Percentiles rank a stretch among this genome's conserved stretches.
phyloP scores from a whole-genome alignment of 2,888 invertebrate species.

The Hemicrepidius hirtus region DNA sequence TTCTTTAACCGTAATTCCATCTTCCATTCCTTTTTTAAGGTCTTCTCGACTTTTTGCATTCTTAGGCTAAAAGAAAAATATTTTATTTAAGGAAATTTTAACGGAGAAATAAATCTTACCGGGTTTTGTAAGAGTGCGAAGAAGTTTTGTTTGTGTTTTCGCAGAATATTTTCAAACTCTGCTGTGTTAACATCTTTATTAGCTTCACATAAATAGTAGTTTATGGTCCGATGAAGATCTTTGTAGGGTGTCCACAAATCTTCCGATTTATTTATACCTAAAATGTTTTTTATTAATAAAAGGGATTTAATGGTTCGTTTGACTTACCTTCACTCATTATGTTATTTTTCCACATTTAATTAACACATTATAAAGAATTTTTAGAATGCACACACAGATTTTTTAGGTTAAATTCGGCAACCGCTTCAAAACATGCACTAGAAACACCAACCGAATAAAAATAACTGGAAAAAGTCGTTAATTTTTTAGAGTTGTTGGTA shows the following conservation, averaged over 20 bases:
- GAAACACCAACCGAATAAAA: too few relatives aligned
- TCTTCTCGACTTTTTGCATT: conserved; percentile 87
- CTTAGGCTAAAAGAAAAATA: conserved; percentile 77
- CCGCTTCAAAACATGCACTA: too few relatives aligned
- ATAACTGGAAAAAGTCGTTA: too few relatives aligned
- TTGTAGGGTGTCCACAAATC: conserved; percentile 92
- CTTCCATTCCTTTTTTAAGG: conserved; percentile 85
- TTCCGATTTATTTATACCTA: conserved; percentile 72
- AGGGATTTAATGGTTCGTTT: not conserved
- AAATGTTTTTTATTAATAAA: conserved; percentile 3
- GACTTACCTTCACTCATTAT: conserved; percentile 24
- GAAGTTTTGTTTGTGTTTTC: conserved; percentile 91
- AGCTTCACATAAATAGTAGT: conserved; percentile 79
- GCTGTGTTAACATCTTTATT: conserved; percentile 76
- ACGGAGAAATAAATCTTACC: conserved; percentile 74
- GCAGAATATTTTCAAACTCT: conserved; percentile 84
- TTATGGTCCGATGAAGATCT: conserved; percentile 82
- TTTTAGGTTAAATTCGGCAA: too few relatives aligned
- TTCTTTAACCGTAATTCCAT: conserved; percentile 85
- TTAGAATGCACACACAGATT: too few relatives aligned
- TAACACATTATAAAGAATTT: too few relatives aligned
- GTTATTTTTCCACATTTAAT: conserved; percentile 18
- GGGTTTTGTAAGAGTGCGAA: conserved; percentile 89
- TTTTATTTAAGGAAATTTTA: conserved; percentile 4
- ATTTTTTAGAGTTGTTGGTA: too few relatives aligned